A percentile compares a stretch with the other conserved stretches of the same genome.
Evolutionary conservation across 2,113 vertebrate species (phyloP).

Genomic region (Ancistrus triradiatus): DNA sequence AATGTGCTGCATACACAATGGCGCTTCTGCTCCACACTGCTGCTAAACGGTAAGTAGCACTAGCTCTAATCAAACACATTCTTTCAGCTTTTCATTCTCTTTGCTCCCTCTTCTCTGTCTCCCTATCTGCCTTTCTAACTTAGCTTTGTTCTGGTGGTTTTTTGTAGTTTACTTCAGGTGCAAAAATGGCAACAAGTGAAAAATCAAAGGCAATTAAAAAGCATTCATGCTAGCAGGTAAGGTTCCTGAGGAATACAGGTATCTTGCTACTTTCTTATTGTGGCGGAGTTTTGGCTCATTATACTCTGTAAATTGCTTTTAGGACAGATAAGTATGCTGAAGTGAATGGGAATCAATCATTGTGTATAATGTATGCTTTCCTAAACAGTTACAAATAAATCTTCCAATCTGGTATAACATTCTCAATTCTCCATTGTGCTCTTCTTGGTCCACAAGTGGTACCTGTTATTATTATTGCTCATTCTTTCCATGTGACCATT

Average conservation of each 20-base stretch:
- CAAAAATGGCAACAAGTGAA: slow-evolving; percentile 64
- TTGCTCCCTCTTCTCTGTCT: slow-evolving; percentile 51
- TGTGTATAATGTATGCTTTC: not conserved
- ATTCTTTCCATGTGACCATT: not conserved
- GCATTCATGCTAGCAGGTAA: slow-evolving; percentile 71
- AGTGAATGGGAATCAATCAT: not conserved
- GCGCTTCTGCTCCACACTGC: slow-evolving; percentile 50
- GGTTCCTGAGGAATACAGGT: slow-evolving; percentile 58
- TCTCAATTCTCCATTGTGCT: not conserved
- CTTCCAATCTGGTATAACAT: not conserved
- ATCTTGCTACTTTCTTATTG: slow-evolving; percentile 32
- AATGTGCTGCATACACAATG: slow-evolving; percentile 67
- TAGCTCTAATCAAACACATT: slow-evolving; percentile 75
- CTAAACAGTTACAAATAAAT: not conserved
- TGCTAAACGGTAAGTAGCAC: slow-evolving; percentile 55
- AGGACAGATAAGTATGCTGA: slow-evolving; percentile 4
- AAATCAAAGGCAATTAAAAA: slow-evolving; percentile 70
- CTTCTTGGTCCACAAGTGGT: not conserved
- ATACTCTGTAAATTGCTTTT: slow-evolving; percentile 4
- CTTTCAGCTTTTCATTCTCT: slow-evolving; percentile 53
- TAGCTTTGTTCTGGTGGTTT: slow-evolving; percentile 53
- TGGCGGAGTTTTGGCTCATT: slow-evolving; percentile 23
- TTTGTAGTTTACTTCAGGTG: slow-evolving; percentile 58
- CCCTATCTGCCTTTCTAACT: slow-evolving; percentile 29
- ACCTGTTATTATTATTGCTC: slow-evolving; percentile 5